Evolutionary conservation across 2,888 invertebrate species (phyloP).

Genomic region (Diarsia brunnea): DNA sequence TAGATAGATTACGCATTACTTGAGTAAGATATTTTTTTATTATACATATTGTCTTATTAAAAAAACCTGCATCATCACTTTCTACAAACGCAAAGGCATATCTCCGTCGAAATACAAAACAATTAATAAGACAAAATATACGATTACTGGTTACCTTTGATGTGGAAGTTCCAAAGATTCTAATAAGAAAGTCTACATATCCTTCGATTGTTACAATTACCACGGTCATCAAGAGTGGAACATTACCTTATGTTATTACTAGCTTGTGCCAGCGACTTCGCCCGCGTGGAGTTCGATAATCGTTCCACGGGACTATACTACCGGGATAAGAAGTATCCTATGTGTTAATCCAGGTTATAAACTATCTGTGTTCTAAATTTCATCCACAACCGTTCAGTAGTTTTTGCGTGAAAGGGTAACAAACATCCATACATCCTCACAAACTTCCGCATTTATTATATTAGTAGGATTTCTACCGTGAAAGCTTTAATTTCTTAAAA

Average conservation of each 20-base stretch:
- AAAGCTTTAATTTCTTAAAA: background rate
- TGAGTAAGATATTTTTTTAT: background rate
- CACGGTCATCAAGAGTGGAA: background rate
- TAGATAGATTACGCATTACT: background rate
- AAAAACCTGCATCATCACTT: background rate
- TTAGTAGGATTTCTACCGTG: too few species aligned
- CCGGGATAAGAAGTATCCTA: too few species aligned
- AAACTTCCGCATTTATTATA: too few species aligned
- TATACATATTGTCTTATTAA: background rate
- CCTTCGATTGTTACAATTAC: background rate
- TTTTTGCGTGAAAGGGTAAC: too few species aligned
- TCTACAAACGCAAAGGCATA: background rate
- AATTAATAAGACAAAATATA: background rate
- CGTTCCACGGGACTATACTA: too few species aligned
- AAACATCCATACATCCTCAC: too few species aligned
- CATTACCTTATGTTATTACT: too few species aligned
- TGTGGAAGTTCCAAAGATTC: background rate
- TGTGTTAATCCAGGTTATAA: too few species aligned
- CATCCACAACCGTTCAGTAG: too few species aligned
- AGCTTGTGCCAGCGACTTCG: too few species aligned
- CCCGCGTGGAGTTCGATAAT: too few species aligned
- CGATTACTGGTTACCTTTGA: background rate
- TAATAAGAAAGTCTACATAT: conserved; percentile 3
- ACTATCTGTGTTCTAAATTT: too few species aligned
- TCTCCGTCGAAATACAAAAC: background rate